A percentile compares a stretch with the other conserved stretches of the same genome.
These are phyloP conservation scores for Psilopsiagon aurifrons DNA, from an alignment of 2,113 vertebrate species.

Conservation along the genomic window DNA sequence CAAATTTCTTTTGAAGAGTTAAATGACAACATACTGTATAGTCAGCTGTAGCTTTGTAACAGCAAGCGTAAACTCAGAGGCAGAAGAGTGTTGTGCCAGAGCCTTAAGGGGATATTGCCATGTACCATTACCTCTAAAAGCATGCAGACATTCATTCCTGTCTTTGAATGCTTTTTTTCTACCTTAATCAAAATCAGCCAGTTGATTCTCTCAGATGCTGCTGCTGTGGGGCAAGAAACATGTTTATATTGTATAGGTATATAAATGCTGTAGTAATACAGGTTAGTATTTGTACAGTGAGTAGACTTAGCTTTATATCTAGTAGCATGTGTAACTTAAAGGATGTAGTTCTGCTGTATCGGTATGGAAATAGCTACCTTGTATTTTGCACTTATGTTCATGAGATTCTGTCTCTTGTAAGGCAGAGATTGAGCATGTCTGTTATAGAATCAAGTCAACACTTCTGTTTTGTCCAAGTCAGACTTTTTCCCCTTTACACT, in stretches of 20 bases:
- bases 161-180: neutral
- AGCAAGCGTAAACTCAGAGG: neutral
- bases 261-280: neutral
- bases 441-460: rapidly evolving
- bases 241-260: neutral
- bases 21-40: neutral
- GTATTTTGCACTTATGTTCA: rapidly evolving
- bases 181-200: neutral
- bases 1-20: neutral
- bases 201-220: neutral
- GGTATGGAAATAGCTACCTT: neutral
- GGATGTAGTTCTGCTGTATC: neutral
- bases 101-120: neutral
- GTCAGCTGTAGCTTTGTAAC: neutral
- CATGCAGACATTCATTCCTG: rapidly evolving
- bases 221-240: neutral
- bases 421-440: rapidly evolving
- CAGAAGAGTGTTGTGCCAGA: neutral
- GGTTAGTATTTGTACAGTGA: neutral
- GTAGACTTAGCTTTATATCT: neutral
- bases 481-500: neutral
- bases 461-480: neutral
- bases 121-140: neutral
- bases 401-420: neutral
- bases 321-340: neutral